These are phyloP conservation scores for Spisula subtruncata DNA, from an alignment of 2,888 invertebrate genomes.

Conservation along the genomic window DNA sequence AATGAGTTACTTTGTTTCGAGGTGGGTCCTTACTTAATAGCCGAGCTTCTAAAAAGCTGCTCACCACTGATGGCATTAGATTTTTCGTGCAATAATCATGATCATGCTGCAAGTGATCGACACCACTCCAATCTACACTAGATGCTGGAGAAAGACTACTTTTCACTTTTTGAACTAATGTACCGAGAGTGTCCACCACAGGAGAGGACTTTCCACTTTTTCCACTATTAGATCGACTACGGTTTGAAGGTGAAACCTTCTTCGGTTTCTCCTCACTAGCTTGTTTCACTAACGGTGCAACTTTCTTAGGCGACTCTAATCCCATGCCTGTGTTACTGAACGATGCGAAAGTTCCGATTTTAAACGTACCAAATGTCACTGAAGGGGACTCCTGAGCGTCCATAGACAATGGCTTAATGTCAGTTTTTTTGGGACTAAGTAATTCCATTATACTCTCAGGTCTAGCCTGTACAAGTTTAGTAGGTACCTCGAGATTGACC, in stretches of 20 bases:
- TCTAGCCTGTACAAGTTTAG: constrained; percentile 35
- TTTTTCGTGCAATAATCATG: constrained; percentile 82
- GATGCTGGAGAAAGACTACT: constrained; percentile 59
- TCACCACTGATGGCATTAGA: constrained; percentile 69
- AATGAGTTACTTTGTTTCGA: constrained; percentile 52
- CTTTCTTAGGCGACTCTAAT: constrained; percentile 59
- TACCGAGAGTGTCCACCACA: constrained; percentile 55
- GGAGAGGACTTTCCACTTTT: constrained; percentile 56
- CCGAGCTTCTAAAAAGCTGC: constrained; percentile 59
- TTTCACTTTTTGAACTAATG: constrained; percentile 67
- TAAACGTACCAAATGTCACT: constrained; percentile 80
- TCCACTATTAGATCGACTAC: constrained; percentile 43
- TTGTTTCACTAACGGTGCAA: background rate
- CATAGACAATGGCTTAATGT: background rate
- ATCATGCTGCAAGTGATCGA: constrained; percentile 79
- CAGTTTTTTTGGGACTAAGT: constrained; percentile 54
- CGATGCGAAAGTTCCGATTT: constrained; percentile 83
- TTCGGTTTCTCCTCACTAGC: constrained; percentile 37
- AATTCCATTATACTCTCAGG: constrained; percentile 60
- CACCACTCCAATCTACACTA: constrained; percentile 38
- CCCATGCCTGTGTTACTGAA: constrained; percentile 82
- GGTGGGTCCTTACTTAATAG: constrained; percentile 64
- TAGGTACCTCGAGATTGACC: constrained; percentile 39
- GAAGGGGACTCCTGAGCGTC: constrained; percentile 57
- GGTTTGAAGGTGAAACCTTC: constrained; percentile 10